Percentiles rank a stretch among this genome's conserved stretches.
These are phyloP conservation scores for Caenorhabditis wallacei DNA, from an alignment of 2,888 invertebrate genomes.

Conservation along the genomic window DNA sequence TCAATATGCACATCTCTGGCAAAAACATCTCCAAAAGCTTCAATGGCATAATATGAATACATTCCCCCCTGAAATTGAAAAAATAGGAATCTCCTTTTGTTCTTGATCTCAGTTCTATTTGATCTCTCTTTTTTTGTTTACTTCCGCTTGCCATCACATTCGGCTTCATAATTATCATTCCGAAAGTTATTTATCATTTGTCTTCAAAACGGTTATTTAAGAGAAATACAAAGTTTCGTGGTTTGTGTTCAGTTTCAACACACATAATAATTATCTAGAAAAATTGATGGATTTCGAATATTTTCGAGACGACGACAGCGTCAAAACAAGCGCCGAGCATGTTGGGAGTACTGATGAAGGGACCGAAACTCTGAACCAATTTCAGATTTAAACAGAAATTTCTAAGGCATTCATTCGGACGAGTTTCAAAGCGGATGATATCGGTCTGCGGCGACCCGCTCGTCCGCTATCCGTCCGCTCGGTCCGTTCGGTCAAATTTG, in stretches of 20 bases:
- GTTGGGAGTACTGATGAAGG: conserved; percentile 54
- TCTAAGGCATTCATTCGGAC: too few species aligned
- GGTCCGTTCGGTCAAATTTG: too few species aligned
- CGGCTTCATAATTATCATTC: conserved; percentile 39
- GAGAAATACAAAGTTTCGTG: conserved; percentile 12
- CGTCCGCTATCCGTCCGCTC: too few species aligned
- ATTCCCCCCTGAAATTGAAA: conserved; percentile 15
- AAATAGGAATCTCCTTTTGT: conserved; percentile 20
- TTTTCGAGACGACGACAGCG: conserved; percentile 57
- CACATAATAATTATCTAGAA: conserved; percentile 6
- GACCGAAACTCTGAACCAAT: conserved; percentile 53
- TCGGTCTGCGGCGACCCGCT: too few species aligned
- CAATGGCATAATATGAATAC: conserved; percentile 24
- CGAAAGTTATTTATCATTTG: conserved; percentile 33
- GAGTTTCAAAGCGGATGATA: too few species aligned
- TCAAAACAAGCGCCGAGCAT: conserved; percentile 52
- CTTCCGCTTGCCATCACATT: conserved; percentile 12
- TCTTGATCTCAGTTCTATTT: conserved; percentile 10
- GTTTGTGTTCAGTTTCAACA: conserved; percentile 15
- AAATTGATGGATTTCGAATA: conserved; percentile 55
- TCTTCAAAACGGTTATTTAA: conserved; percentile 26
- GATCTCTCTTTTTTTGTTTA: conserved; percentile 5
- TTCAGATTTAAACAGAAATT: neutral
- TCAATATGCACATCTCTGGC: conserved; percentile 51
- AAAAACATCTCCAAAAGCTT: conserved; percentile 55